These are phyloP conservation scores for Tethea ocularis DNA, from an alignment of 2,888 invertebrate genomes.

Conservation along the genomic window DNA sequence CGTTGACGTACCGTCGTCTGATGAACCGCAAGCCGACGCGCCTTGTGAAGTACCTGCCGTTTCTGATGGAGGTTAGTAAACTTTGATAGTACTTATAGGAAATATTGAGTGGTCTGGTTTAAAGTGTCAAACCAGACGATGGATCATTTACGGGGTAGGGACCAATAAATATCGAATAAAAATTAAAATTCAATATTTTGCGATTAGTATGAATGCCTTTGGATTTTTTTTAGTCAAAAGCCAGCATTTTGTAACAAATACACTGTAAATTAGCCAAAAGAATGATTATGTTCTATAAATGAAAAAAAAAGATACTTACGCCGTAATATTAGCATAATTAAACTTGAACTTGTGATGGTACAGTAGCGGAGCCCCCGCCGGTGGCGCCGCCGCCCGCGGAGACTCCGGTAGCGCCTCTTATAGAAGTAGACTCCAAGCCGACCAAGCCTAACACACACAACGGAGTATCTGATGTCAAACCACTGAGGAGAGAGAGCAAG, in stretches of 20 bases:
- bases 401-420: slow-evolving; percentile 30
- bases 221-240: too few relatives aligned
- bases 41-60: slow-evolving; percentile 49
- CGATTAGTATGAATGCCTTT: too few relatives aligned
- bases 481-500: slow-evolving; percentile 70
- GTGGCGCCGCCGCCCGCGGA: slow-evolving; percentile 19
- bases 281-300: too few relatives aligned
- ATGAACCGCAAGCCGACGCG: slow-evolving; percentile 56
- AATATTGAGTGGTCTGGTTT: too few relatives aligned
- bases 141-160: too few relatives aligned
- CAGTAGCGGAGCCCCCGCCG: not conserved
- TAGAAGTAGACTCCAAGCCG: slow-evolving; percentile 36
- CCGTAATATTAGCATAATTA: not conserved
- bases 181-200: too few relatives aligned
- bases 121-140: too few relatives aligned
- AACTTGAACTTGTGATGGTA: not conserved
- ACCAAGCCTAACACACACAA: slow-evolving; percentile 39
- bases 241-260: too few relatives aligned
- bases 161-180: too few relatives aligned
- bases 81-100: not conserved
- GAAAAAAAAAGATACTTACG: too few relatives aligned
- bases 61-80: slow-evolving; percentile 28
- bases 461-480: slow-evolving; percentile 56
- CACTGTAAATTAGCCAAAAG: too few relatives aligned
- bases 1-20: slow-evolving; percentile 66